Base-by-base conservation (phyloP, 2,113 vertebrate species). In the Odocoileus hemionus region DNA sequence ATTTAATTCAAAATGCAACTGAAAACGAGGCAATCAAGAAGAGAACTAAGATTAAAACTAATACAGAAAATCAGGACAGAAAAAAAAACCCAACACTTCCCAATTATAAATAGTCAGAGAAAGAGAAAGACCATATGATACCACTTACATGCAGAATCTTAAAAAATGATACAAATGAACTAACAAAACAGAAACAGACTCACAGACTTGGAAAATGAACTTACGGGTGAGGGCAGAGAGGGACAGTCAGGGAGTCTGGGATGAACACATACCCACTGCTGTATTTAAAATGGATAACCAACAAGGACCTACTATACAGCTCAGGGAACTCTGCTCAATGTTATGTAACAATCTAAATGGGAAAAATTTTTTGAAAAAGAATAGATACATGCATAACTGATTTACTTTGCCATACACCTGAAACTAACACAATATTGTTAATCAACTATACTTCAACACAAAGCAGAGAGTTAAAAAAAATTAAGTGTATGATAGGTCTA, bases 1-100 rank as follows among this genome's bases (percentile, higher is more conserved):
- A 74, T 45, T 58, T 95, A 61, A 61, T 36, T 97, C 52, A 93
- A n/a, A 92, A 70, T 33, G 52, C 93, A 94, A 97, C 60, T 67
- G 84, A 86, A 98, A 94, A 70, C 30, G 2, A 91, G 52, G 47
- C 45, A 86, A 93, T 88, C 55, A 84, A 83, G 67, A 64, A 76
- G 30, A 83, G 30, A 95, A 36, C 50, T 33, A 55, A 76, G 12
- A 64, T 74, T 9, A 13, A 61, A 97, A 94, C 84, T 12, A 86
- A 84, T 4, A 70, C 2, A n/a, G 36, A 60, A 92, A 86, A 78
- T 80, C 16, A 93, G 88, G 28, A 33, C n/a, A 25, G 11, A 11
- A 84, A 76, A 28, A 74, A 50, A n/a, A 7, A 21, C 2, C 39
- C 50, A 50, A 23, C 2, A 11, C 67, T 70, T 76, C 21, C 12